Conservation (phyloP, 2,888 invertebrate genomes). For the Agrochola lychnidis region DNA sequence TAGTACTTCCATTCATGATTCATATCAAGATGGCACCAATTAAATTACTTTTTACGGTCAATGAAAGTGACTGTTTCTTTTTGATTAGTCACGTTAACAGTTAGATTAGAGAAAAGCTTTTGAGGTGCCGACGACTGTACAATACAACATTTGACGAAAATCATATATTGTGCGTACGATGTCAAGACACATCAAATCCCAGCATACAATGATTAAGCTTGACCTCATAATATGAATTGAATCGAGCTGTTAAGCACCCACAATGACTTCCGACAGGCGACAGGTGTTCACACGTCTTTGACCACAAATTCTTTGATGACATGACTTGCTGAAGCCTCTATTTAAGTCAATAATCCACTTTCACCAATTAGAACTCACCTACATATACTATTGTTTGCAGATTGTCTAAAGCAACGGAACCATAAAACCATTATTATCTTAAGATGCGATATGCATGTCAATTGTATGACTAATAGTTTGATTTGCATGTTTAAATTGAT, state of each 20-base stretch:
- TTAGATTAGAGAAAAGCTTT: constrained; percentile 48
- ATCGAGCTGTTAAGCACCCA: constrained; percentile 39
- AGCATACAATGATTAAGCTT: constrained; percentile 34
- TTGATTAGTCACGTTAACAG: constrained; percentile 57
- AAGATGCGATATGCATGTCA: constrained; percentile 64
- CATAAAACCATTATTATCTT: constrained; percentile 62
- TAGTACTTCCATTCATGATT: constrained; percentile 51
- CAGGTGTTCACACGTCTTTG: constrained; percentile 41
- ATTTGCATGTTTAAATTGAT: constrained; percentile 63
- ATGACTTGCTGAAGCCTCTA: constrained; percentile 50
- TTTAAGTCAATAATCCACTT: constrained; percentile 67
- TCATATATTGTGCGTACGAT: constrained; percentile 36
- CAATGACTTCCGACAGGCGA: constrained; percentile 34
- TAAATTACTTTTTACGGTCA: constrained; percentile 52
- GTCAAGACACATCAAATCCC: constrained; percentile 8
- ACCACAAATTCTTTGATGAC: constrained; percentile 48
- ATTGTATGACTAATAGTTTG: constrained; percentile 62
- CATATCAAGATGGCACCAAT: constrained; percentile 56
- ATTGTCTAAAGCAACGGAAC: constrained; percentile 59
- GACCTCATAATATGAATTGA: constrained; percentile 40
- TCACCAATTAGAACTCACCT: constrained; percentile 70
- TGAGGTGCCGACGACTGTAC: constrained; percentile 23
- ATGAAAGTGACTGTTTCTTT: constrained; percentile 59
- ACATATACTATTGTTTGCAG: constrained; percentile 70
- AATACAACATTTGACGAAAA: constrained; percentile 6